These are phyloP conservation scores for Symphodus melops DNA, from an alignment of 2,113 vertebrate species.

Conservation along the genomic window DNA sequence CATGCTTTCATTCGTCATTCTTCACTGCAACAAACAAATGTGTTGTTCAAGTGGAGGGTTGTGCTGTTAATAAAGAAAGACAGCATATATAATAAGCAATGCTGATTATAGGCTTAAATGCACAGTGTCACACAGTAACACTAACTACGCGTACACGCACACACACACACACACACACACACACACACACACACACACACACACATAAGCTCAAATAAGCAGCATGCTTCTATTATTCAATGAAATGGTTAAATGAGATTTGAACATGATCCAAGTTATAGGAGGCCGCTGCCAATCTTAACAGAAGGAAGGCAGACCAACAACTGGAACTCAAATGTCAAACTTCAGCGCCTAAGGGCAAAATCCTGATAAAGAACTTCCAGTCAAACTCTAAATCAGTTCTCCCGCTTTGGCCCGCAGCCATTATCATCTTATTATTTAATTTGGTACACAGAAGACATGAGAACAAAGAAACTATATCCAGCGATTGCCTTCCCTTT, in stretches of 20 bases:
- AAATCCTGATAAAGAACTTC: too few relatives aligned
- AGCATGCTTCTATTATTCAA: too few relatives aligned
- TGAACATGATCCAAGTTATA: too few relatives aligned
- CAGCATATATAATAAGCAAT: neutral
- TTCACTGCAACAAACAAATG: neutral
- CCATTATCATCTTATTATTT: neutral
- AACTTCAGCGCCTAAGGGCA: neutral
- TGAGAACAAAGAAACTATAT: neutral
- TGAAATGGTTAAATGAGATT: too few relatives aligned
- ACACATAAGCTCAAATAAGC: too few relatives aligned
- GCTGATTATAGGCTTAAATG: neutral
- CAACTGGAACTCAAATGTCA: neutral
- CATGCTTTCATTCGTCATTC: neutral
- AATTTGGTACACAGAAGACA: neutral
- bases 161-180: too few relatives aligned
- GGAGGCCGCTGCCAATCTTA: neutral
- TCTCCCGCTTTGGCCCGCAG: neutral
- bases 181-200: too few relatives aligned
- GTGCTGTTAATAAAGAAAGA: neutral
- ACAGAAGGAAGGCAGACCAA: neutral
- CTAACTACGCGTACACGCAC: too few relatives aligned
- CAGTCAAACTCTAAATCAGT: neutral
- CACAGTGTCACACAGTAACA: neutral
- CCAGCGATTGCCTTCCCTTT: too few relatives aligned
- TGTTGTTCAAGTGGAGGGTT: neutral